phyloP scores from a whole-genome alignment of 2,888 invertebrate species.

The Limnephilus rhombicus region DNA sequence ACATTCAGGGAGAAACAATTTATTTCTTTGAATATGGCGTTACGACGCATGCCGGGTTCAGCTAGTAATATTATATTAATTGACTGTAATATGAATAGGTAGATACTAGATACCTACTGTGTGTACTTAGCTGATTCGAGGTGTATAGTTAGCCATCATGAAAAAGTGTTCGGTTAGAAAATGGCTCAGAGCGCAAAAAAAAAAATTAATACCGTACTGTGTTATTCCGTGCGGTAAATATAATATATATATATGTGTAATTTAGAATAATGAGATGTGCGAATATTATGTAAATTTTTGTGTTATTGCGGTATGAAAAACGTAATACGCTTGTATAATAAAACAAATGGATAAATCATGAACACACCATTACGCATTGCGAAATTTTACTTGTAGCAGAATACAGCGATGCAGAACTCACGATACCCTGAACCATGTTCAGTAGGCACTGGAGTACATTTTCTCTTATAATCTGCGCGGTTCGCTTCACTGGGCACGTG shows the following conservation, averaged over 20 bases:
- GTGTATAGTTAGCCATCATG: background rate
- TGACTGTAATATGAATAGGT: background rate
- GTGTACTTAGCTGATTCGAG: background rate
- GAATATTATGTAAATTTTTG: slow-evolving; percentile 36
- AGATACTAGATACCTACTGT: background rate
- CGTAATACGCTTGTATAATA: slow-evolving; percentile 7
- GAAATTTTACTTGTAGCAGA: background rate
- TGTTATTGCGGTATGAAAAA: slow-evolving; percentile 35
- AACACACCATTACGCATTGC: slow-evolving; percentile 22
- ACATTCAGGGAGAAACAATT: no score
- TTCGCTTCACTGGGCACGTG: background rate
- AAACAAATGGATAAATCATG: slow-evolving; percentile 23
- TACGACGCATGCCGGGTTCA: no score
- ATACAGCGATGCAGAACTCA: background rate
- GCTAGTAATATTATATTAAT: no score
- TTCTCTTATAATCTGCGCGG: background rate
- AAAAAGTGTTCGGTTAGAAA: background rate
- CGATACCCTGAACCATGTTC: background rate
- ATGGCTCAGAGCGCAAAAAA: background rate
- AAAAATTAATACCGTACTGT: background rate
- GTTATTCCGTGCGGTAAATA: background rate
- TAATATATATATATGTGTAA: slow-evolving; percentile 14
- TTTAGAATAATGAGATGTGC: slow-evolving; percentile 6
- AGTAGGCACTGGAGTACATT: background rate
- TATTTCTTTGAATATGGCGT: no score